Base-by-base conservation (phyloP, 1,140 invertebrate genomes). In the Cydia strobilella region DNA sequence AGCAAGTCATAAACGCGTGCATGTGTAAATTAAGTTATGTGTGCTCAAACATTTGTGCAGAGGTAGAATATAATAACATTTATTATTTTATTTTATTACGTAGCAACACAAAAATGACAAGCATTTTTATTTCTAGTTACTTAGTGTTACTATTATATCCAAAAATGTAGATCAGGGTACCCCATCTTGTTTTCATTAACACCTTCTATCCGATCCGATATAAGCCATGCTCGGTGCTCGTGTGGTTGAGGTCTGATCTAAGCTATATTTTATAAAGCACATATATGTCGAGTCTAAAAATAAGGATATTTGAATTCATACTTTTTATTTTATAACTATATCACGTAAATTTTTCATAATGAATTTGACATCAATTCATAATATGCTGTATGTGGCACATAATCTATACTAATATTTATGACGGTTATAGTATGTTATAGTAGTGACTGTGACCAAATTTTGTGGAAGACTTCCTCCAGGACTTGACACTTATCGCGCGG, bases 211-310 rank as follows among this genome's bases (percentile, higher is more conserved):
- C 20, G 10, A 23, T n/a, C n/a, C n/a, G n/a, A n/a, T n/a, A 54
- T 18, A 9, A 59, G 15, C 48, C 48, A 2, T 45, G 42, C 42
- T 39, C 35, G 35, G 13, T 45, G n/a, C 48, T 51, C 48, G 6
- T n/a, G n/a, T 75, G 25, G 31, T 76, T 79, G 78, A 75, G 18
- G 7, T 23, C 54, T 59, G 54, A 71, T 81, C 86, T 85, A 86
- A 80, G 86, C 81, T 84, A 84, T 80, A 84, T 79, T 84, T 82
- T 77, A 80, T 88, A 85, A 85, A 85, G 80, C 84, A 87, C 82
- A 87, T 86, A 88, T 89, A 91, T 83, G 84, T 86, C 73, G 84
- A 86, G 82, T 89, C 88, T 88, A 91, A 90, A 91, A 89, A 90
- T 89, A 88, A 90, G 80, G 82, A 83, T 83, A 86, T 87, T 84